Conservation (phyloP, 2,888 invertebrate genomes). For the Malthinus seriepunctatus region DNA sequence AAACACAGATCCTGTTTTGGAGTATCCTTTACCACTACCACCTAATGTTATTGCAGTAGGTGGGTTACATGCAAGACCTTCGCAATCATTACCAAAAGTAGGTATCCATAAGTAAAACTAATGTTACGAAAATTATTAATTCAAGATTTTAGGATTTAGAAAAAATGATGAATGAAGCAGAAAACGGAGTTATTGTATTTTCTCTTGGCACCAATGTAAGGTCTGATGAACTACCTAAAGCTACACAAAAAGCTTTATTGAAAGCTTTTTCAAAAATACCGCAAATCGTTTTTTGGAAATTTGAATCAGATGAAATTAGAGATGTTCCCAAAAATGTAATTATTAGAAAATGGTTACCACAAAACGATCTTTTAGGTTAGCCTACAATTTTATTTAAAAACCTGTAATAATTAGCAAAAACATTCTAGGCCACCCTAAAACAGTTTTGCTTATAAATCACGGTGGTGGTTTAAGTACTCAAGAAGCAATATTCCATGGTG, state of each 20-base stretch:
- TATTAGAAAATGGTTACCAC: slow-evolving; percentile 47
- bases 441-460: slow-evolving; percentile 36
- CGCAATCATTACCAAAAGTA: slow-evolving; percentile 41
- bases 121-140: not conserved
- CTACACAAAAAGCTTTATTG: slow-evolving; percentile 27
- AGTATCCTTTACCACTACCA: slow-evolving; percentile 42
- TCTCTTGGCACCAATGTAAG: slow-evolving; percentile 47
- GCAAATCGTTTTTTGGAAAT: slow-evolving; percentile 49
- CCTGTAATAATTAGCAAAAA: too few species aligned
- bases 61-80: slow-evolving; percentile 43
- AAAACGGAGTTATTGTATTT: slow-evolving; percentile 47
- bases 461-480: slow-evolving; percentile 41
- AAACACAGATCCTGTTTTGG: slow-evolving; percentile 40
- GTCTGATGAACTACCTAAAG: slow-evolving; percentile 35
- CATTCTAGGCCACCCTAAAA: slow-evolving; percentile 32
- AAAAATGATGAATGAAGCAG: slow-evolving; percentile 39
- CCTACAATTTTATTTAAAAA: not conserved
- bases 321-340: slow-evolving; percentile 47
- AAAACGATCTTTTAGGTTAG: slow-evolving; percentile 48
- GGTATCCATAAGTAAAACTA: too few species aligned
- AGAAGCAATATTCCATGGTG: slow-evolving; percentile 36
- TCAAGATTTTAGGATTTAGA: slow-evolving; percentile 10
- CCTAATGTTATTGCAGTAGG: slow-evolving; percentile 50
- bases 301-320: slow-evolving; percentile 38
- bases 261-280: slow-evolving; percentile 45